Percentiles rank a stretch among this genome's conserved stretches.
Evolutionary conservation across 2,113 vertebrate genomes (phyloP).

Genomic region (Notechis scutatus): DNA sequence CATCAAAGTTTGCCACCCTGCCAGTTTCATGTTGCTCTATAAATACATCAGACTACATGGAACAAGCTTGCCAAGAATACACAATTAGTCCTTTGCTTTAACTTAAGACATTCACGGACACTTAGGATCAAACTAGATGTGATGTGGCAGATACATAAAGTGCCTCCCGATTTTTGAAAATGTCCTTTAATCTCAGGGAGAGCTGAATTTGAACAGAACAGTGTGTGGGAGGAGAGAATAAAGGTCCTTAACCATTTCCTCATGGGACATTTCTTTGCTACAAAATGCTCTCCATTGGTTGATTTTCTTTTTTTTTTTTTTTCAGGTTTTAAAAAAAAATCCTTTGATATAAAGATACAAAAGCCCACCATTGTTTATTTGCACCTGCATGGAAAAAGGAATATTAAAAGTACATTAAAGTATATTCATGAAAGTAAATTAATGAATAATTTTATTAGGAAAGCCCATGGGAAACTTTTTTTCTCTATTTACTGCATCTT

Average conservation of each 20-base stretch:
- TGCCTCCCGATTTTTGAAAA: not conserved
- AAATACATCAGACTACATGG: not conserved
- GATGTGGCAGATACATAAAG: constrained; percentile 1
- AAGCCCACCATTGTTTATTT: not conserved
- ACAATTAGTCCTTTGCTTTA: constrained; percentile 3
- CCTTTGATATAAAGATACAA: not conserved
- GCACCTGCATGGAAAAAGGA: not conserved
- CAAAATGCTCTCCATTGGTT: not conserved
- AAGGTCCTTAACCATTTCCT: not conserved
- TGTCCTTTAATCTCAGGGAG: not conserved
- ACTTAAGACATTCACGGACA: not conserved
- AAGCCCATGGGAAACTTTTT: not conserved
- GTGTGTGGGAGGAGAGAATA: not conserved
- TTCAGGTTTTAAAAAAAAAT: not conserved
- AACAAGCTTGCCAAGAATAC: constrained; percentile 2
- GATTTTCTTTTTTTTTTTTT: not conserved
- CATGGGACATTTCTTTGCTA: not conserved
- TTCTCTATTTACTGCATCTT: not conserved
- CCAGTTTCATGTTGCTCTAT: not conserved
- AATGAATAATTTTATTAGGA: not conserved
- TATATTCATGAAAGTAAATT: not conserved
- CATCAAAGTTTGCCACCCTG: not conserved
- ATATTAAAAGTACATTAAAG: not conserved
- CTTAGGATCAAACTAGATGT: not conserved
- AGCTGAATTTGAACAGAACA: not conserved